These are phyloP conservation scores for Drosophila falleni DNA, from an alignment of 2,888 invertebrate species.

Conservation along the genomic window DNA sequence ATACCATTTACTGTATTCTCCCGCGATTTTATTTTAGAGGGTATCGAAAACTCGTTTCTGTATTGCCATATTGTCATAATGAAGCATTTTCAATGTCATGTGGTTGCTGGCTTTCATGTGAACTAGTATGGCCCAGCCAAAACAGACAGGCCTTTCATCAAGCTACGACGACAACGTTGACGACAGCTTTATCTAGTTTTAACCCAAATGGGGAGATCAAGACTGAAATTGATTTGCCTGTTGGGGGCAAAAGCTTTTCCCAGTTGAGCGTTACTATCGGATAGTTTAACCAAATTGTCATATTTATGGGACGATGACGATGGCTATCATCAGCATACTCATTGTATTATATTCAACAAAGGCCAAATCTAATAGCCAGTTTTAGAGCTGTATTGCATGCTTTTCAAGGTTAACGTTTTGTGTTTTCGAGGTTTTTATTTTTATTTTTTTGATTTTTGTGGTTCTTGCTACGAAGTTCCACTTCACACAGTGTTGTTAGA, in stretches of 20 bases:
- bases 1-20: not conserved
- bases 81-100: slow-evolving; percentile 75
- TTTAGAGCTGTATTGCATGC: slow-evolving; percentile 28
- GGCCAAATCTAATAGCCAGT: slow-evolving; percentile 23
- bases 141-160: slow-evolving; percentile 45
- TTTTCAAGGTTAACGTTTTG: slow-evolving; percentile 46
- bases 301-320: slow-evolving; percentile 8
- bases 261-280: not conserved
- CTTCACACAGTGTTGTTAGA: slow-evolving; percentile 28
- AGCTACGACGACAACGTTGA: not conserved
- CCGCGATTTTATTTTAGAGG: not conserved
- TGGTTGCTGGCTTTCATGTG: slow-evolving; percentile 36
- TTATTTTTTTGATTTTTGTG: slow-evolving; percentile 1
- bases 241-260: slow-evolving; percentile 6
- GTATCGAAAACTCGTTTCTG: slow-evolving; percentile 65
- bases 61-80: slow-evolving; percentile 44
- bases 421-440: slow-evolving; percentile 2
- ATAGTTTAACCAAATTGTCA: slow-evolving; percentile 18
- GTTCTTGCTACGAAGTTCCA: slow-evolving; percentile 9
- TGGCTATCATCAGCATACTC: slow-evolving; percentile 18
- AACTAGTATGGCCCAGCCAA: slow-evolving; percentile 35
- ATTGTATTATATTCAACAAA: slow-evolving; percentile 26
- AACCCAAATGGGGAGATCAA: slow-evolving; percentile 33
- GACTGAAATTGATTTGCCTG: slow-evolving; percentile 4
- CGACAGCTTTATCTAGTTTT: slow-evolving; percentile 32